These are phyloP conservation scores for Cryptops parisi DNA, from an alignment of 2,888 invertebrate genomes.

Conservation along the genomic window DNA sequence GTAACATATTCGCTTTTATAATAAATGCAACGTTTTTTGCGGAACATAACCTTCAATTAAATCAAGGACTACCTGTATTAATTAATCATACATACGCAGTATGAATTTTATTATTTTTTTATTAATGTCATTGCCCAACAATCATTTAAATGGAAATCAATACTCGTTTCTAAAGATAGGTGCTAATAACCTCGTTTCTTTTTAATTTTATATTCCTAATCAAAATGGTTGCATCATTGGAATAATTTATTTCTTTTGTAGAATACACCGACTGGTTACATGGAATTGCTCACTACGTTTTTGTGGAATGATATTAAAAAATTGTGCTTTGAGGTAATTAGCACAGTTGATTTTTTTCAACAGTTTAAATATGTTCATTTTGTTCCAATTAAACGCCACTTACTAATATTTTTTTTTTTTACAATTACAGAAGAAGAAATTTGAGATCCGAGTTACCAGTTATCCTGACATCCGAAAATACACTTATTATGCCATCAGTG, in stretches of 20 bases:
- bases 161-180: no score
- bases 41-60: no score
- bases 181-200: no score
- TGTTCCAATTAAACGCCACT: no score
- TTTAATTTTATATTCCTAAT: neutral
- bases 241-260: neutral
- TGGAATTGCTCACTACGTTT: conserved; percentile 51
- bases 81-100: no score
- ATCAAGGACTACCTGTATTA: no score
- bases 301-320: conserved; percentile 93
- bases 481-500: conserved; percentile 77
- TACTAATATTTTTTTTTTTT: neutral
- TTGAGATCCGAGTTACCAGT: conserved; percentile 84
- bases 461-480: conserved; percentile 42
- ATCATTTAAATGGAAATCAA: no score
- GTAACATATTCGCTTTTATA: no score
- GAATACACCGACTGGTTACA: conserved; percentile 29
- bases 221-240: neutral
- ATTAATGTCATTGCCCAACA: no score
- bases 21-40: no score
- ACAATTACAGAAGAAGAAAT: conserved; percentile 63
- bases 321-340: conserved; percentile 76
- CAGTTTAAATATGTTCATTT: no score
- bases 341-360: conserved; percentile 25
- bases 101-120: no score